Evolutionary conservation across 2,797 vertebrate genomes (phyloP).

Genomic region (Crocodylus rhombifer): DNA sequence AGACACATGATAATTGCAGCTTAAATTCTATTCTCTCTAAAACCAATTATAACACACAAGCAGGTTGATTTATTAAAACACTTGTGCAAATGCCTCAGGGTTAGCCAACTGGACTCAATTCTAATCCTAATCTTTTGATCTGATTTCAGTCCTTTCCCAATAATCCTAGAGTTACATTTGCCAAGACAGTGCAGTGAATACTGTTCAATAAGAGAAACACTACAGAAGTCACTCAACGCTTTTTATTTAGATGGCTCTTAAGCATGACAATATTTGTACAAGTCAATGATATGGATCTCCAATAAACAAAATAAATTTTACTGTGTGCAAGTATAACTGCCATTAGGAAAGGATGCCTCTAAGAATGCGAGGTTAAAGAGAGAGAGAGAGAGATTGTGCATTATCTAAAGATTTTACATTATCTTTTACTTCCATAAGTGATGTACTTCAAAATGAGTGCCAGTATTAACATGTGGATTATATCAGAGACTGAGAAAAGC

Average conservation of each 20-base stretch:
- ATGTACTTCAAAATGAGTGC: background rate
- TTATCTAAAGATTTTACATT: background rate
- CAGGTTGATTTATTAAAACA: rapidly evolving
- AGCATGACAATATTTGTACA: background rate
- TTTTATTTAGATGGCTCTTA: background rate
- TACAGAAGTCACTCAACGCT: background rate
- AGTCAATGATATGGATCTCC: background rate
- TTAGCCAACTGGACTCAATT: background rate
- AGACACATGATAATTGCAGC: background rate
- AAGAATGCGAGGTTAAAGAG: background rate
- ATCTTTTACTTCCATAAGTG: background rate
- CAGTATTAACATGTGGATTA: background rate
- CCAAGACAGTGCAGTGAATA: background rate
- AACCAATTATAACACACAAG: background rate
- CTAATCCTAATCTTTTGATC: background rate
- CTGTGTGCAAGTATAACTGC: background rate
- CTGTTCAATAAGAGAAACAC: background rate
- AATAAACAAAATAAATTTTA: no score
- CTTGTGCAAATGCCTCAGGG: background rate
- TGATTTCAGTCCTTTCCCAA: background rate
- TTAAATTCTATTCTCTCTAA: background rate
- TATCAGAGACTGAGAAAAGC: rapidly evolving
- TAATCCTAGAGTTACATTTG: background rate
- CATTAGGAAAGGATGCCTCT: background rate
- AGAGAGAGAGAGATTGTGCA: background rate